Conservation (phyloP, 2,113 vertebrate genomes). For the Talpa occidentalis region DNA sequence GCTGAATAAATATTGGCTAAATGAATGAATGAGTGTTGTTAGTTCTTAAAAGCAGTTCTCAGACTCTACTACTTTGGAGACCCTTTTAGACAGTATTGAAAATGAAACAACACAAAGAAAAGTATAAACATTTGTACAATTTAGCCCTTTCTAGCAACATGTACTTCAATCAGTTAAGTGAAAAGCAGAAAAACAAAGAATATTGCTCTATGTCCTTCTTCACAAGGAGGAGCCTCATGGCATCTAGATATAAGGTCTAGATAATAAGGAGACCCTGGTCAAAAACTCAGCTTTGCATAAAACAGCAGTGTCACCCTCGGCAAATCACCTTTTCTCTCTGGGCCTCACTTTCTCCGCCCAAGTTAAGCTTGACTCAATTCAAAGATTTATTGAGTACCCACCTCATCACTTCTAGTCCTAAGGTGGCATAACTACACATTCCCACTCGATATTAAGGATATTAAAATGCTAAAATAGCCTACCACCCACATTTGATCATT, state of each 20-base stretch:
- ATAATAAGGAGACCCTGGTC: neutral
- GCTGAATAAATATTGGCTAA: neutral
- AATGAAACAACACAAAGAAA: neutral
- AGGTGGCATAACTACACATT: neutral
- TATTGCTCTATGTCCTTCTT: neutral
- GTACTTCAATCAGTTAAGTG: neutral
- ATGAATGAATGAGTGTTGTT: neutral
- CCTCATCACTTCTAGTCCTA: neutral
- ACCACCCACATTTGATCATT: neutral
- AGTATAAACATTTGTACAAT: neutral
- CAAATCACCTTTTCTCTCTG: neutral
- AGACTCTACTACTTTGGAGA: neutral
- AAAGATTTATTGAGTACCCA: neutral
- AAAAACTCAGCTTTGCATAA: neutral
- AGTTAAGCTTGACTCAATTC: neutral
- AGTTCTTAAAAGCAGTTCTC: neutral
- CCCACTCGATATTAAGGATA: neutral
- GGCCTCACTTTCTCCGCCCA: neutral
- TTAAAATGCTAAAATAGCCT: neutral
- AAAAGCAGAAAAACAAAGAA: constrained; percentile 8
- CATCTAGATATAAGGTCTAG: neutral
- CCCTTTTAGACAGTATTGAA: neutral
- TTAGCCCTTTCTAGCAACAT: neutral
- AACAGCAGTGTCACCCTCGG: neutral
- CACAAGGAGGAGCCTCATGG: neutral